Base-by-base conservation (phyloP, 2,888 invertebrate species). In the Cantharis nigra region DNA sequence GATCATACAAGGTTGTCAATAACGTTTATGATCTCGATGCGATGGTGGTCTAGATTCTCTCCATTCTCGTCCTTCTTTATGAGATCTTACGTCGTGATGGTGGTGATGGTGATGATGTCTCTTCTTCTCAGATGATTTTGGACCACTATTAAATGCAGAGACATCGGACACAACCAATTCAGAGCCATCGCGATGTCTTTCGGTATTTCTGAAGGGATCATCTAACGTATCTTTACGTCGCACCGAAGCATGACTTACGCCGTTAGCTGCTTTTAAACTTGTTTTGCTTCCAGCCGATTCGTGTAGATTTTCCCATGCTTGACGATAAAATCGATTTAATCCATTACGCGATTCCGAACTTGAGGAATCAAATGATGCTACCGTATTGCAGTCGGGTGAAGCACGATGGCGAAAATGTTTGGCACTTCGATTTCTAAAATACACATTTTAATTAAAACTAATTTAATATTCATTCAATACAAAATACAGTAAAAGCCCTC, bases 221-320 rank as follows among this genome's bases (percentile, higher is more conserved):
- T 94, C 94, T 84, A 94, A 88, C 49, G 93, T 93, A 83, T 94
- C 94, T 86, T 94, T 94, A 74, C 93, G 91, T 71, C 92, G 89
- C 71, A 93, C 87, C 0, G 92, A 92, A 84, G 90, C 90, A 83
- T 92, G 93, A 86, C 89, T 89, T 9, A 88, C 78, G 14, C 71
- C 65, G 14, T 80, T 80, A 13, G 80, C 80, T 26, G 82, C 82
- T 74, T 82, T 84, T 79, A 81, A 74, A 75, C 82, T 72, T 79
- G 84, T 80, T 85, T 87, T 13, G 85, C 80, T 67, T 1, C 92
- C 93, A 3, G 95, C 92, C 4, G 95, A 93, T 87, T 96, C 96
- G 87, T 96, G 96, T 3, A 97, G 91, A 87, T 97, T 96, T 87
- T 97, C 97, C 97, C 97, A 97, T 3, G 97, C 97, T 87, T 96